These are phyloP conservation scores for Drosophila serrata DNA, from an alignment of 1,140 invertebrate genomes.

Conservation along the genomic window DNA sequence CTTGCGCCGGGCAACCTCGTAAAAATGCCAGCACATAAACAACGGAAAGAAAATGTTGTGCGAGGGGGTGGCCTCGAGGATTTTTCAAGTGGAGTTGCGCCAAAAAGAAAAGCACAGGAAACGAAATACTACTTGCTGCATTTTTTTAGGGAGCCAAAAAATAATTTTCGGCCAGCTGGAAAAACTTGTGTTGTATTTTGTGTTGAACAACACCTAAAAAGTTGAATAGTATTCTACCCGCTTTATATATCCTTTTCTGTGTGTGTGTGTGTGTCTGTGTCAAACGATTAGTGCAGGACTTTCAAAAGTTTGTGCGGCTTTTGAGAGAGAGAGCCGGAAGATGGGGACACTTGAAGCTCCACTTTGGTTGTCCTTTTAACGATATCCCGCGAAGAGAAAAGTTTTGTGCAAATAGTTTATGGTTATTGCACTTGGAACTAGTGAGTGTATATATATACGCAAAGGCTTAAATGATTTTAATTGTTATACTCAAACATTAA, in stretches of 20 bases:
- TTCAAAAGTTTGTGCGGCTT: constrained; percentile 77
- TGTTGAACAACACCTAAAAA: constrained; percentile 63
- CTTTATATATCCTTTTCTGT: constrained; percentile 4
- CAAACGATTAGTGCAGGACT: constrained; percentile 75
- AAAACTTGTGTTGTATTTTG: constrained; percentile 48
- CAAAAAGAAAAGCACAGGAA: constrained; percentile 26
- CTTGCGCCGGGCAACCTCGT: constrained; percentile 37
- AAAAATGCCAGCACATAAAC: constrained; percentile 63
- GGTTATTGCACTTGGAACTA: constrained; percentile 63
- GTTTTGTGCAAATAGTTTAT: constrained; percentile 81
- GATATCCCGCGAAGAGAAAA: constrained; percentile 63
- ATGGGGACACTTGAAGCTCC: constrained; percentile 37
- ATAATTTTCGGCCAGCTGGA: constrained; percentile 39
- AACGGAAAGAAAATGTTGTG: constrained; percentile 11
- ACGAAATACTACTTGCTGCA: constrained; percentile 43
- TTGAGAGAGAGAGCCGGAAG: constrained; percentile 18
- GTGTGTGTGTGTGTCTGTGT: constrained; percentile 31
- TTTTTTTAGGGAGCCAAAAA: constrained; percentile 54
- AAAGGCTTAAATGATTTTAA: constrained; percentile 72
- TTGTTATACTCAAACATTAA: constrained; percentile 74
- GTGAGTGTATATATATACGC: constrained; percentile 3
- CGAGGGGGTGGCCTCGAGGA: neutral
- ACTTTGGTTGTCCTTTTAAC: constrained; percentile 50
- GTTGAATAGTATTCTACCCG: constrained; percentile 26
- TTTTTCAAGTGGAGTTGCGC: constrained; percentile 18